phyloP scores from a whole-genome alignment of 2,113 vertebrate genomes.

The Elaphurus davidianus region DNA sequence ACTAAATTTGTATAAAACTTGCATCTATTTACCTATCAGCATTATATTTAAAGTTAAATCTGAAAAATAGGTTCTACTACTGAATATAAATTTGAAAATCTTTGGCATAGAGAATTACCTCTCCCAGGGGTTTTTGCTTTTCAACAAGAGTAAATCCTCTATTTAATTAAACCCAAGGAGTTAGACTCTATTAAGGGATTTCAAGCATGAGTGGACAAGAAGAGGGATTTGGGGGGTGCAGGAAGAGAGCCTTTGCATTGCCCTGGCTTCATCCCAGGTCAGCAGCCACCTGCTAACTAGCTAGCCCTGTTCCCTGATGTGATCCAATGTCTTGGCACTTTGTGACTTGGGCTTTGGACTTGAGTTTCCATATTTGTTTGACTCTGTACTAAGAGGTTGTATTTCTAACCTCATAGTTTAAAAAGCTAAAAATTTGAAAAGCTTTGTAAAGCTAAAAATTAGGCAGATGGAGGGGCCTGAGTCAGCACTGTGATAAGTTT shows the following conservation, averaged over 20 bases:
- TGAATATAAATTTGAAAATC: slow-evolving; percentile 57
- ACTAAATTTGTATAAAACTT: slow-evolving; percentile 17
- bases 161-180: slow-evolving; percentile 67
- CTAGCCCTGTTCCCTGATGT: no score
- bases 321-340: neutral
- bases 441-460: neutral
- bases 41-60: slow-evolving; percentile 19
- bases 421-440: neutral
- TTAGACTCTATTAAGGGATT: slow-evolving; percentile 51
- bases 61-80: slow-evolving; percentile 22
- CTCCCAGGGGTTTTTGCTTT: slow-evolving; percentile 54
- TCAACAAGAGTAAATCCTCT: slow-evolving; percentile 61
- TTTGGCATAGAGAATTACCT: slow-evolving; percentile 48
- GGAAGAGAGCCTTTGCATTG: neutral
- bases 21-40: neutral
- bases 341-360: neutral
- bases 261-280: neutral
- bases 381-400: neutral
- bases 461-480: neutral
- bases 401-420: neutral
- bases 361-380: neutral
- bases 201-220: slow-evolving; percentile 29
- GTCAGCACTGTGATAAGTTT: neutral
- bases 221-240: neutral
- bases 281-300: neutral